Conservation (phyloP, 1,140 invertebrate species). For the Papilio dardanus region DNA sequence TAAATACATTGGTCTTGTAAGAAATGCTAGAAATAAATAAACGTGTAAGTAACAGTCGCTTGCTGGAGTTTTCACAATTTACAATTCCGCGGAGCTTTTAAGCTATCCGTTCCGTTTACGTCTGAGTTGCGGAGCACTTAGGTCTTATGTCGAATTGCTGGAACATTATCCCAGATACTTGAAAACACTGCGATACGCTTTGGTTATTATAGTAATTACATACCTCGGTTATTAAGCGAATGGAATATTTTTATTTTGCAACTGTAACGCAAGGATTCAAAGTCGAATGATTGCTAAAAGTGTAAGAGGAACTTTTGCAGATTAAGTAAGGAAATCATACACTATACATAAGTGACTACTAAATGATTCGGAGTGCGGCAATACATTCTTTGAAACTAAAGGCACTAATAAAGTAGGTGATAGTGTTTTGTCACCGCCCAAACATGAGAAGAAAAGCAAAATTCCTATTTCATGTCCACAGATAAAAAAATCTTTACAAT, state of each 20-base stretch:
- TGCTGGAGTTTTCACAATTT: neutral
- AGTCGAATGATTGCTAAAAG: too few species aligned
- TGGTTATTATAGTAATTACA: neutral
- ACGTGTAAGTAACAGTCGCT: neutral
- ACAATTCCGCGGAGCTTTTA: slow-evolving; percentile 7
- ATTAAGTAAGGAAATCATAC: too few species aligned
- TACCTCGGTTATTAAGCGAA: neutral
- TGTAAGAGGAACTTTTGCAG: too few species aligned
- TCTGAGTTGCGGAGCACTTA: neutral
- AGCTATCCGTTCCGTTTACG: slow-evolving; percentile 9
- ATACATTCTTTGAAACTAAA: too few species aligned
- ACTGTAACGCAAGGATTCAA: neutral
- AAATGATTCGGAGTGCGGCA: too few species aligned
- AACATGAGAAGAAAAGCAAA: too few species aligned
- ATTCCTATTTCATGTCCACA: too few species aligned
- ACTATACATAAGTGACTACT: too few species aligned
- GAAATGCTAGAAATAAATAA: neutral
- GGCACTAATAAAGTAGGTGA: too few species aligned
- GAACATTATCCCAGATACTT: neutral
- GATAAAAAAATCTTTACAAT: too few species aligned
- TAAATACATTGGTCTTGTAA: too few species aligned
- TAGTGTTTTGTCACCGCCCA: too few species aligned
- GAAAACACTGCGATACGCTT: slow-evolving; percentile 11
- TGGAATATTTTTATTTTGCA: neutral
- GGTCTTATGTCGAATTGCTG: slow-evolving; percentile 10